phyloP scores from a whole-genome alignment of 2,797 vertebrate species.

The Chelidonichthys spinosus region DNA sequence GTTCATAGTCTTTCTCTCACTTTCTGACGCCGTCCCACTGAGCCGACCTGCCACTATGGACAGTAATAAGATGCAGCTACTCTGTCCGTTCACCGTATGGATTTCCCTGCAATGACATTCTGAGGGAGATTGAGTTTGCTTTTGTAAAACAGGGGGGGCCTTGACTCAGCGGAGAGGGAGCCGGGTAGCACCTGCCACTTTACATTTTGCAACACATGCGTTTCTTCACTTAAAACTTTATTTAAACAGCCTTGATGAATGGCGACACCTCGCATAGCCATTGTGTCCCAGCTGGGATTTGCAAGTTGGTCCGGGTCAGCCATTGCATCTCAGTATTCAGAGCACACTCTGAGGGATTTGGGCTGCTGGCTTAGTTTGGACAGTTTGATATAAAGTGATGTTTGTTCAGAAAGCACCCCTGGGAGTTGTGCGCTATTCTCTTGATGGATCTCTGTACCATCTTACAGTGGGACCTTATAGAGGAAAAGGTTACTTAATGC shows the following conservation, averaged over 20 bases:
- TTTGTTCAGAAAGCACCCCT: slow-evolving; percentile 55
- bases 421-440: slow-evolving; percentile 42
- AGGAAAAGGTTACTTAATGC: slow-evolving; percentile 37
- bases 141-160: slow-evolving; percentile 66
- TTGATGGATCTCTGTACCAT: slow-evolving; percentile 32
- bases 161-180: slow-evolving; percentile 63
- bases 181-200: slow-evolving; percentile 53
- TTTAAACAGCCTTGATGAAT: slow-evolving; percentile 47
- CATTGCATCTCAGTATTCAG: slow-evolving; percentile 42
- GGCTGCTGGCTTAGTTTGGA: slow-evolving; percentile 50
- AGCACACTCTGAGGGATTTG: slow-evolving; percentile 30
- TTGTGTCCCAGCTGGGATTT: slow-evolving; percentile 57
- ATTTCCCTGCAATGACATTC: slow-evolving; percentile 80
- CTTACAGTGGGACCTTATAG: slow-evolving; percentile 1
- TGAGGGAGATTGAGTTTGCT: slow-evolving; percentile 78
- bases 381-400: slow-evolving; percentile 62
- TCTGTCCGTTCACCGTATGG: slow-evolving; percentile 57
- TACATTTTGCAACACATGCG: slow-evolving; percentile 65
- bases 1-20: slow-evolving; percentile 44
- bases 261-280: slow-evolving; percentile 50
- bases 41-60: slow-evolving; percentile 63
- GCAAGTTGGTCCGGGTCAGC: slow-evolving; percentile 26
- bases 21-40: slow-evolving; percentile 48
- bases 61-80: slow-evolving; percentile 78
- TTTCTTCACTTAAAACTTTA: slow-evolving; percentile 58